Evolutionary conservation across 2,113 vertebrate species (phyloP).

Genomic region (Tinamus guttatus): DNA sequence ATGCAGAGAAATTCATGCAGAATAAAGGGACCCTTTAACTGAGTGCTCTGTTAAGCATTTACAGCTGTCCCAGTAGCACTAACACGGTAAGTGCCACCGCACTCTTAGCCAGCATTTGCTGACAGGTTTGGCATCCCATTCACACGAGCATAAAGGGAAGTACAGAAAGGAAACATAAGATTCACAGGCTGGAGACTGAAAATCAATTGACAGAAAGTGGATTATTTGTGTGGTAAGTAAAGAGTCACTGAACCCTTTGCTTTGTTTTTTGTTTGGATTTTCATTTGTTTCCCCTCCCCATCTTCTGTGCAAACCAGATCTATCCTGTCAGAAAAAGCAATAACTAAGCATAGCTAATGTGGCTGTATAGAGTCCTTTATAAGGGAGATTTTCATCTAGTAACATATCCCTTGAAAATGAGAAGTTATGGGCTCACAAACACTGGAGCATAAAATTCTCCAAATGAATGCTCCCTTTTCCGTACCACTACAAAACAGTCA

Average conservation of each 20-base stretch:
- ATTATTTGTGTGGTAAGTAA: neutral
- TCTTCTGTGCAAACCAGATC: neutral
- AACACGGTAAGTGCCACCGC: neutral
- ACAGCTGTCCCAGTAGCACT: conserved; percentile 17
- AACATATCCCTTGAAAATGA: neutral
- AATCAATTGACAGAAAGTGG: neutral
- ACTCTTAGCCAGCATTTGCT: neutral
- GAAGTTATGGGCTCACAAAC: neutral
- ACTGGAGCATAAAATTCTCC: neutral
- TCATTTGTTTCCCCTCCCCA: neutral
- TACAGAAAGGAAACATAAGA: neutral
- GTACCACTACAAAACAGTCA: neutral
- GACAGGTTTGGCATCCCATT: neutral
- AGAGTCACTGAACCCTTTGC: fast-evolving
- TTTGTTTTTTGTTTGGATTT: neutral
- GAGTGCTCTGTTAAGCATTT: conserved; percentile 2
- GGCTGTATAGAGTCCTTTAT: neutral
- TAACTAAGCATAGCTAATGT: neutral
- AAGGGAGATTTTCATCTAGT: neutral
- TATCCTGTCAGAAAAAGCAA: neutral
- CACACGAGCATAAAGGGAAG: neutral
- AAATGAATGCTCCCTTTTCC: neutral
- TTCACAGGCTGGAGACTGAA: neutral
- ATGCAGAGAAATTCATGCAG: neutral
- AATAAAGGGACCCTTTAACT: conserved; percentile 8